A percentile compares a stretch with the other conserved stretches of the same genome.
Evolutionary conservation across 2,113 vertebrate species (phyloP).

Genomic region (Miniopterus natalensis): DNA sequence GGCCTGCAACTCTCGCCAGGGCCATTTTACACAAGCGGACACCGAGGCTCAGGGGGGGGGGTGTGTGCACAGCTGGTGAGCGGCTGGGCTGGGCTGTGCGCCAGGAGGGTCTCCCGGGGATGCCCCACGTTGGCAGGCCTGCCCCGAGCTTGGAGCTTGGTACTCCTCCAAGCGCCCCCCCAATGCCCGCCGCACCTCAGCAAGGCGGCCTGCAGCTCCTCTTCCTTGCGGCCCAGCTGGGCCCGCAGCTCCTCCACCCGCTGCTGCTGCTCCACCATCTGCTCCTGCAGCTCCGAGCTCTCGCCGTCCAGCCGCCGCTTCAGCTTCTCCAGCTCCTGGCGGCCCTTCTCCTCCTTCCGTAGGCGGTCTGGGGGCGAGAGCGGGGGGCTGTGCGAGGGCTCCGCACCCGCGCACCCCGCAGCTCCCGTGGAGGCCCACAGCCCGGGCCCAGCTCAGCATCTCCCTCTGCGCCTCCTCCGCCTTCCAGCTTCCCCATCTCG

Average conservation of each 20-base stretch:
- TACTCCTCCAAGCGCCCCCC: background rate
- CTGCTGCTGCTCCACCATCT: slow-evolving; percentile 92
- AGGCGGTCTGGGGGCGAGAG: slow-evolving; percentile 90
- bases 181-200: slow-evolving; percentile 86
- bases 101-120: background rate
- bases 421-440: background rate
- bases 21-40: background rate
- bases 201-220: slow-evolving; percentile 93
- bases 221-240: slow-evolving; percentile 92
- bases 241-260: slow-evolving; percentile 89
- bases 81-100: fast-evolving
- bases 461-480: no score
- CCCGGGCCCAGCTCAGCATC: background rate
- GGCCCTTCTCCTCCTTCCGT: slow-evolving; percentile 94
- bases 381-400: background rate
- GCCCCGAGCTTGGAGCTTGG: background rate
- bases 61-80: fast-evolving
- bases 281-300: slow-evolving; percentile 93
- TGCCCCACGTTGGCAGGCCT: background rate
- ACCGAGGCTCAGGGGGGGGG: background rate
- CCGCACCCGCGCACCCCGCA: background rate
- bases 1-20: background rate
- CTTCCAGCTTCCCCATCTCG: background rate
- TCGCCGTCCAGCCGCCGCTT: slow-evolving; percentile 93
- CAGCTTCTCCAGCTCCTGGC: slow-evolving; percentile 95